These are phyloP conservation scores for Gymnothorax javanicus DNA, from an alignment of 2,797 vertebrate species.

Conservation along the genomic window DNA sequence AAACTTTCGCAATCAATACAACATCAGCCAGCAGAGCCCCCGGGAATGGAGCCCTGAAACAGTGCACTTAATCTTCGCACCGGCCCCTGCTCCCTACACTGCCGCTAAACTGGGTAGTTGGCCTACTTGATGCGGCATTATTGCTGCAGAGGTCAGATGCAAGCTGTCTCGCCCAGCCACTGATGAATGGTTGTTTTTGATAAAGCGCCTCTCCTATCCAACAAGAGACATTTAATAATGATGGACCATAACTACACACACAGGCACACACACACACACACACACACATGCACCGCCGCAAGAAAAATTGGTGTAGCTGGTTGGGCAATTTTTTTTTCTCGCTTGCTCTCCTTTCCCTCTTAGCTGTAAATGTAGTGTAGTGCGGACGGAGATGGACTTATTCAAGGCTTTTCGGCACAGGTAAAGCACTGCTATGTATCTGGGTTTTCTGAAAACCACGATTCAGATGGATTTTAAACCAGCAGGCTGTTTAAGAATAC, in stretches of 20 bases:
- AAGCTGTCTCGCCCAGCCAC: slow-evolving; percentile 78
- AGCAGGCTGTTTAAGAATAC: background rate
- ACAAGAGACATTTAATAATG: slow-evolving; percentile 92
- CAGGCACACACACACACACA: slow-evolving; percentile 22
- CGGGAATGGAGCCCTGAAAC: slow-evolving; percentile 91
- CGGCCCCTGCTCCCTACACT: slow-evolving; percentile 90
- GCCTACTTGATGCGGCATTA: slow-evolving; percentile 97
- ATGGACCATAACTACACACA: slow-evolving; percentile 85
- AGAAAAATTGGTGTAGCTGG: slow-evolving; percentile 78
- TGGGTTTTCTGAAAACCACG: background rate
- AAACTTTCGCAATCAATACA: slow-evolving; percentile 98
- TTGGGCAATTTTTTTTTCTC: slow-evolving; percentile 56
- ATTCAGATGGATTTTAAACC: background rate
- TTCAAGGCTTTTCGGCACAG: background rate
- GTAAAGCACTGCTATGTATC: background rate
- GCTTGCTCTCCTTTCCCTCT: slow-evolving; percentile 51
- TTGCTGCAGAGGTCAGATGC: slow-evolving; percentile 96
- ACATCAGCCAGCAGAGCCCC: slow-evolving; percentile 87
- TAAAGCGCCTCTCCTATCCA: slow-evolving; percentile 86
- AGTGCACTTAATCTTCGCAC: slow-evolving; percentile 96
- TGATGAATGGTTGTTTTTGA: slow-evolving; percentile 95
- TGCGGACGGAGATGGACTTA: background rate
- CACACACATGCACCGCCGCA: background rate
- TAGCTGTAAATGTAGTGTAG: slow-evolving; percentile 40
- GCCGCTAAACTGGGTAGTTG: slow-evolving; percentile 95